Percentiles rank a stretch among this genome's conserved stretches.
These are phyloP conservation scores for Erebia epiphron DNA, from an alignment of 2,888 invertebrate species.

Conservation along the genomic window DNA sequence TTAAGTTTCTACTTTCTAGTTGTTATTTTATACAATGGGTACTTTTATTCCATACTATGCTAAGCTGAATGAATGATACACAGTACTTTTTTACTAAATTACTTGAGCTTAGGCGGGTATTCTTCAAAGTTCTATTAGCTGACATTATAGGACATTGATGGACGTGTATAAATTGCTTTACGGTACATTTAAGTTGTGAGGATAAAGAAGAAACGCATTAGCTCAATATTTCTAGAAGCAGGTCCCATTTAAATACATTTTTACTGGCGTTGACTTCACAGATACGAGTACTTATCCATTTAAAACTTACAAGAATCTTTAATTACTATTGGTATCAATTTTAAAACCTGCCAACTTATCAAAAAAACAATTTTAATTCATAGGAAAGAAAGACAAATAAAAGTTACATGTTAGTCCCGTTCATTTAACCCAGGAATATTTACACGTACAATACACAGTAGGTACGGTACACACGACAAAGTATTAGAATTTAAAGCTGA, in stretches of 20 bases:
- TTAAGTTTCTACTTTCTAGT: no score
- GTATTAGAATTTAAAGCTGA: background rate
- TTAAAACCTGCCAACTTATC: no score
- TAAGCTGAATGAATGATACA: no score
- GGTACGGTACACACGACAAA: background rate
- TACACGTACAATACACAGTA: background rate
- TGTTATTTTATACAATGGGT: no score
- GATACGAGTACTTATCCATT: no score
- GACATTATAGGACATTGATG: conserved; percentile 35
- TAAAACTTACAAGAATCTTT: no score
- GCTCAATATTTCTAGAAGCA: background rate
- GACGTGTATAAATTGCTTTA: conserved; percentile 27
- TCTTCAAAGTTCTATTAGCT: conserved; percentile 8
- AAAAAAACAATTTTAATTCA: no score
- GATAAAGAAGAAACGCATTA: conserved; percentile 7
- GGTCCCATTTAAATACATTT: no score
- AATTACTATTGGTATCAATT: no score
- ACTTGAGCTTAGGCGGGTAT: conserved; percentile 18
- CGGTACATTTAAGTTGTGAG: conserved; percentile 21
- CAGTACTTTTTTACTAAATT: background rate
- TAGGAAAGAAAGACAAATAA: no score
- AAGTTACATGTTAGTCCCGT: background rate
- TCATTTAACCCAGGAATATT: background rate
- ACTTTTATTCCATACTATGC: no score
- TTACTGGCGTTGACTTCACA: no score